Base-by-base conservation (phyloP, 2,888 invertebrate species). In the Catocala nupta region DNA sequence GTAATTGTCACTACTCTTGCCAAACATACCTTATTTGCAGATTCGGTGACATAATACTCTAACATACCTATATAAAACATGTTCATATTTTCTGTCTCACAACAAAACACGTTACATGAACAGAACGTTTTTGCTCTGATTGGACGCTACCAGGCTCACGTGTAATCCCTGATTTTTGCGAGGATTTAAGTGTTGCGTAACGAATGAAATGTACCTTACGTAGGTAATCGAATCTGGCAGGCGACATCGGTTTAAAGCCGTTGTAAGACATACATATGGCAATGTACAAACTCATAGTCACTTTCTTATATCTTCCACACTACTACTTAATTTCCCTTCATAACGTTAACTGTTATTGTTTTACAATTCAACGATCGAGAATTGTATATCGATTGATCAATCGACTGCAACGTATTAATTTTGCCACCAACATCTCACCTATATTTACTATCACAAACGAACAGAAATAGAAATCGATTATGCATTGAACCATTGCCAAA, bases 401-500 rank as follows among this genome's bases (percentile, higher is more conserved):
- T 25, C 25, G 25, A 9, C 8, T 39, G 36, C 36, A 39, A 39
- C 2, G 36, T 39, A 39, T 49, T 34, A 10, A 42, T 42, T 13
- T 36, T 55, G 16, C 34, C 11, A 34, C 33, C 11, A 34, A 39
- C 48, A 42, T 48, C 42, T 39, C 44, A 45, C 36, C 44, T 57
- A 57, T 36, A 48, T 51, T n/a, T 47, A 48, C 12, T 10, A 36
- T 45, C n/a, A 58, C 51, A 63, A 55, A 55, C 45, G 13, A 42
- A 52, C 57, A 49, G 62, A 71, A 80, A 68, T 66, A 59, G 59
- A 65, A 63, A 53, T 74, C 67, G 68, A 71, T 80, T 78, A 77
- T 75, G 70, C 79, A 81, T 82, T 86, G 85, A 87, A 81, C 62
- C 70, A 61, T 61, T 84, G 86, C 85, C 86, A 88, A 86, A 81